These are phyloP conservation scores for Metopia argyrocephala DNA, from an alignment of 2,888 invertebrate genomes.

Conservation along the genomic window DNA sequence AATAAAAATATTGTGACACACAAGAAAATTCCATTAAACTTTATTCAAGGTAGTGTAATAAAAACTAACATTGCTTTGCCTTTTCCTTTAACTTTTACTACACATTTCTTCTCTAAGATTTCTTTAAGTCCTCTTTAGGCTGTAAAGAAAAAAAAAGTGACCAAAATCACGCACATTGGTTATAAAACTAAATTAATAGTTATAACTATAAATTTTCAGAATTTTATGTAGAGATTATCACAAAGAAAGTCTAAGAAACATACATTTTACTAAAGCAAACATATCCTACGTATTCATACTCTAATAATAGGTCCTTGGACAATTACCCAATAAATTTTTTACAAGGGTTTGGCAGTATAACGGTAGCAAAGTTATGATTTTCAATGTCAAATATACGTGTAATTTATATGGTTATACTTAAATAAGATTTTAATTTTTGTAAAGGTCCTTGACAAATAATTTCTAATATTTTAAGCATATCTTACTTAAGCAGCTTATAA, in stretches of 20 bases:
- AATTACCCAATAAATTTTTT: conserved; percentile 23
- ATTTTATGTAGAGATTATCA: conserved; percentile 45
- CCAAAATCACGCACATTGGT: conserved; percentile 46
- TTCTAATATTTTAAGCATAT: conserved; percentile 33
- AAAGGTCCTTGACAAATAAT: conserved; percentile 19
- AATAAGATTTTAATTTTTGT: conserved; percentile 29
- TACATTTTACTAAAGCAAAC: neutral
- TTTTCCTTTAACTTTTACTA: neutral
- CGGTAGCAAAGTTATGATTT: conserved; percentile 1
- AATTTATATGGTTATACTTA: neutral
- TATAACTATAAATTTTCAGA: conserved; percentile 47
- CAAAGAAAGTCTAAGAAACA: conserved; percentile 9
- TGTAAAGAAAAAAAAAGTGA: neutral
- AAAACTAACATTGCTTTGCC: conserved; percentile 21
- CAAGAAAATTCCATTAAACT: conserved; percentile 50
- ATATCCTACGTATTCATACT: conserved; percentile 18
- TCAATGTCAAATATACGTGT: conserved; percentile 21
- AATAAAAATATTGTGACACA: conserved; percentile 5
- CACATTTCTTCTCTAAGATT: too few species aligned
- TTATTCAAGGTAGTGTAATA: conserved; percentile 48
- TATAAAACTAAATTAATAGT: conserved; percentile 46
- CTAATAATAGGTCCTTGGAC: conserved; percentile 38
- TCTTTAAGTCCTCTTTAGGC: neutral
- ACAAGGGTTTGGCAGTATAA: neutral
- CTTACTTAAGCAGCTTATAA: conserved; percentile 21